These are phyloP conservation scores for Nyleta sp. DNA, from an alignment of 2,888 invertebrate species.

Conservation along the genomic window DNA sequence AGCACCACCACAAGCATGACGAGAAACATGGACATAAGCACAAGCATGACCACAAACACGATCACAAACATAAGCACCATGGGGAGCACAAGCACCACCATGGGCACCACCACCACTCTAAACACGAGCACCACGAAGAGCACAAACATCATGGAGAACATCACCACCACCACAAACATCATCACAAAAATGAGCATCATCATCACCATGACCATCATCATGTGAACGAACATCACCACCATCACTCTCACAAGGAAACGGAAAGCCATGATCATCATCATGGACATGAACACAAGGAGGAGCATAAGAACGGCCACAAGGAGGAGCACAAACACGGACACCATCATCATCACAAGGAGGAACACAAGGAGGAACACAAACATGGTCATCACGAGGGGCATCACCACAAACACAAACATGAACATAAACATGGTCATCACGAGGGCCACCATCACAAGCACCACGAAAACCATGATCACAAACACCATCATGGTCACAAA, in stretches of 20 bases:
- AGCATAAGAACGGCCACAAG: slow-evolving; percentile 74
- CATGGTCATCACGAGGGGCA: slow-evolving; percentile 72
- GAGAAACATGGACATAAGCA: slow-evolving; percentile 70
- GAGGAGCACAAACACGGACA: slow-evolving; percentile 72
- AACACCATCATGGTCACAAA: slow-evolving; percentile 68
- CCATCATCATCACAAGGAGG: slow-evolving; percentile 75
- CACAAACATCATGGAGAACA: slow-evolving; percentile 70
- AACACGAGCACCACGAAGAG: slow-evolving; percentile 70
- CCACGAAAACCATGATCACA: slow-evolving; percentile 74
- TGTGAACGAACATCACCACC: slow-evolving; percentile 70
- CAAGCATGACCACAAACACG: slow-evolving; percentile 66
- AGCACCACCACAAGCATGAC: slow-evolving; percentile 66
- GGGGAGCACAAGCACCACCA: slow-evolving; percentile 74
- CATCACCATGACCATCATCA: slow-evolving; percentile 72
- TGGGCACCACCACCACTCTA: slow-evolving; percentile 73
- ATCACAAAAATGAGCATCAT: slow-evolving; percentile 75
- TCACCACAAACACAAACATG: slow-evolving; percentile 65
- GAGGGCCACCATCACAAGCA: slow-evolving; percentile 69
- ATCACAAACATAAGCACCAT: slow-evolving; percentile 71
- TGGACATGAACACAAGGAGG: slow-evolving; percentile 70
- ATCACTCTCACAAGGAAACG: slow-evolving; percentile 68
- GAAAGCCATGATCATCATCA: slow-evolving; percentile 72
- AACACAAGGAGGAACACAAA: slow-evolving; percentile 73
- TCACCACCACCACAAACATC: slow-evolving; percentile 70
- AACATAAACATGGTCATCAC: slow-evolving; percentile 67